Base-by-base conservation (phyloP, 2,113 vertebrate species). In the Gobio gobio region DNA sequence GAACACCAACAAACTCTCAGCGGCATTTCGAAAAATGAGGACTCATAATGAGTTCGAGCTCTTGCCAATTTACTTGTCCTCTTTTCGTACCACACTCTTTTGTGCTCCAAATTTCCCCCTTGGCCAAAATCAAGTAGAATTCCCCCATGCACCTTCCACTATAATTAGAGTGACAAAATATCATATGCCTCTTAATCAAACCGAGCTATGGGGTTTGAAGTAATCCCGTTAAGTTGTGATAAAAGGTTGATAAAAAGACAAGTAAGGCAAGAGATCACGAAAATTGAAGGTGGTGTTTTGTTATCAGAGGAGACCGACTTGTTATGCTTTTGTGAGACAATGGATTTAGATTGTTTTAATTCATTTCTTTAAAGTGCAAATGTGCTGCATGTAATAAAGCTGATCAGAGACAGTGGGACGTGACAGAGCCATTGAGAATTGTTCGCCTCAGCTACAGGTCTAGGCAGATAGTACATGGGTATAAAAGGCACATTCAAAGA, bases 171-270 rank as follows among this genome's bases (percentile, higher is more conserved):
- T 78, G 70, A 70, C 49, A 61, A 84, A 89, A 86, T 49, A 88
- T 90, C 51, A 87, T 54, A 86, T 56, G 54, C 73, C 77, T 90
- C 78, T 86, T 89, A 88, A 90, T 90, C 83, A 90, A 89, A 89
- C 49, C 86, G 64, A 83, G 84, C 63, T 1, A 6, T 72, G 68
- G 74, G 22, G 77, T 64, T 81, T 77, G 49, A 81, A 80, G 47
- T 14, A 29, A 33, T 82, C 77, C 63, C 51, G n/a, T 56, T 86
- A 82, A 74, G 83, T 74, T 61, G 70, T 73, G 77, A 78, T 43
- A 74, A 85, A 81, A 86, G 83, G 36, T 85, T 82, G 87, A 83
- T 75, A 63, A 86, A 85, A 51, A 70, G 18, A 3, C 43, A 76
- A 68, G 64, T 4, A 70, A 43, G 66, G 36, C 73, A 84, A 78